Percentiles rank a stretch among this genome's conserved stretches.
Evolutionary conservation across 2,888 invertebrate genomes (phyloP).

Genomic region (Cheilosia urbana): DNA sequence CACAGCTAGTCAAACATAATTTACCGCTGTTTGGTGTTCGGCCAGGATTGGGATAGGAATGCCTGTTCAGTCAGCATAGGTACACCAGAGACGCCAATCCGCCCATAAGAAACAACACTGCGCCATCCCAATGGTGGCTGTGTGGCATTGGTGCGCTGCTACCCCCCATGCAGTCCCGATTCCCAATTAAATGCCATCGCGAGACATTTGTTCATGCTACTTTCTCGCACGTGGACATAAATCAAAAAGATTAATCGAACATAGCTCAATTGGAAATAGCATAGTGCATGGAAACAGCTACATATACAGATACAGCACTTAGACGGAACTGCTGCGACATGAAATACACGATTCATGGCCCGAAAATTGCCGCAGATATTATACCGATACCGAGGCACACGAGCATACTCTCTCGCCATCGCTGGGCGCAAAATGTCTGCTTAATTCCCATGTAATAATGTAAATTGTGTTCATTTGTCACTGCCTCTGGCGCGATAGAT

Average conservation of each 20-base stretch:
- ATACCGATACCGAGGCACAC: constrained; percentile 10
- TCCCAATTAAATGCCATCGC: constrained; percentile 78
- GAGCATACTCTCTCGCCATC: background rate
- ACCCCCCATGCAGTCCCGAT: constrained; percentile 73
- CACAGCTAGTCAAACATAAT: constrained; percentile 74
- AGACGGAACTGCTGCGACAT: constrained; percentile 65
- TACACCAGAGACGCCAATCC: constrained; percentile 3
- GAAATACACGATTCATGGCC: constrained; percentile 75
- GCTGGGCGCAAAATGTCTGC: constrained; percentile 67
- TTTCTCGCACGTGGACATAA: constrained; percentile 82
- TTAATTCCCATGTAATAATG: constrained; percentile 76
- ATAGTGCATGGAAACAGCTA: constrained; percentile 58
- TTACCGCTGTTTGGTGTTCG: constrained; percentile 73
- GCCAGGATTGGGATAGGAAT: constrained; percentile 61
- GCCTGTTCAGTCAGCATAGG: constrained; percentile 6
- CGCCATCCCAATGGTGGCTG: constrained; percentile 36
- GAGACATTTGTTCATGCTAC: constrained; percentile 82
- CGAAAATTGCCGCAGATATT: constrained; percentile 67
- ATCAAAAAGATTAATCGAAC: constrained; percentile 84
- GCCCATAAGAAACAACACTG: constrained; percentile 10
- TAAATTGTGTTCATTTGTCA: constrained; percentile 76
- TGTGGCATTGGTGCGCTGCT: background rate
- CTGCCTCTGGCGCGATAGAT: constrained; percentile 71
- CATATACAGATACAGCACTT: constrained; percentile 52
- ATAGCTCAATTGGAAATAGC: constrained; percentile 82